phyloP scores from a whole-genome alignment of 1,140 invertebrate species.

The Leptinotarsa texana region DNA sequence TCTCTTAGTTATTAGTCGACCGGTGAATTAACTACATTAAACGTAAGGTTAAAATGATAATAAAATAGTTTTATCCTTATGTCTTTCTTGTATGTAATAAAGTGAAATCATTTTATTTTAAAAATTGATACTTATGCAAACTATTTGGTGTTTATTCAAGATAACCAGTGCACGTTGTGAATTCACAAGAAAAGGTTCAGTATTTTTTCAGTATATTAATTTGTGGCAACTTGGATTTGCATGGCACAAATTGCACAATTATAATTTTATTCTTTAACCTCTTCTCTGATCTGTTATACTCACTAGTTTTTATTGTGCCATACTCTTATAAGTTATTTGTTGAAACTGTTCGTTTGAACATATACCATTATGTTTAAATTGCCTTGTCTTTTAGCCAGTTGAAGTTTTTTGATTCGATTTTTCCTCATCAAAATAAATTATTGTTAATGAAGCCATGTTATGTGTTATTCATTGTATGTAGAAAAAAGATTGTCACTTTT shows the following conservation, averaged over 20 bases:
- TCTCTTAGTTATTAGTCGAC: constrained; percentile 11
- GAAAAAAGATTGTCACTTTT: constrained; percentile 11
- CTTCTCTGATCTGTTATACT: not conserved
- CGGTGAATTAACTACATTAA: constrained; percentile 5
- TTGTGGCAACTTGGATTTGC: not conserved
- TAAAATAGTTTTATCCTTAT: constrained; percentile 19
- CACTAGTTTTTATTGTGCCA: constrained; percentile 22
- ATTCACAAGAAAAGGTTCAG: constrained; percentile 13
- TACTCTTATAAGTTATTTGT: constrained; percentile 9
- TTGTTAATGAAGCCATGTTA: constrained; percentile 12
- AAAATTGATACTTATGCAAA: not conserved
- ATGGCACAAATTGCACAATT: constrained; percentile 16
- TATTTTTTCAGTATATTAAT: constrained; percentile 14
- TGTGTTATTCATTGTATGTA: not conserved
- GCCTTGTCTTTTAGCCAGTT: not conserved
- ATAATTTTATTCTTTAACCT: not conserved
- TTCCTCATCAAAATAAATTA: constrained; percentile 9
- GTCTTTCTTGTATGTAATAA: constrained; percentile 3
- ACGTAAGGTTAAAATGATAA: constrained; percentile 21
- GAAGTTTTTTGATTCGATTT: not conserved
- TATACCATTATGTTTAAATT: not conserved
- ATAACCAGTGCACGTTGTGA: constrained; percentile 19
- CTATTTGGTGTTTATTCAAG: constrained; percentile 8
- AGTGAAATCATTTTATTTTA: not conserved
- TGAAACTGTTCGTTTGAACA: not conserved